These are phyloP conservation scores for Tonatia bakeri DNA, from an alignment of 2,113 vertebrate species.

Conservation along the genomic window DNA sequence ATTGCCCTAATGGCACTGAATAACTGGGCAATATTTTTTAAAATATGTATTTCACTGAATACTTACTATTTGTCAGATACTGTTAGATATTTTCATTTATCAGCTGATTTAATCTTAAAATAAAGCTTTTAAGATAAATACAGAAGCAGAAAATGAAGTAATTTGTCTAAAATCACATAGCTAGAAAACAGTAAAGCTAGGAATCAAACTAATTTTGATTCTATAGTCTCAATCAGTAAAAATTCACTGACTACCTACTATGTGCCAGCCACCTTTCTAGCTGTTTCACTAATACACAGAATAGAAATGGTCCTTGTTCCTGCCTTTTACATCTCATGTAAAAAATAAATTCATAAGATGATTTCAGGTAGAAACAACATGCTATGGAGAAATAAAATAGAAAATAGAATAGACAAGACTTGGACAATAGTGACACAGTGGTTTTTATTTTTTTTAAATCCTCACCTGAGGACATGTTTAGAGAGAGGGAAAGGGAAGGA, in stretches of 20 bases:
- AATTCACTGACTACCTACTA: neutral
- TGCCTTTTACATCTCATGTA: neutral
- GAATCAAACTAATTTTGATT: neutral
- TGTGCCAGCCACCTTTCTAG: neutral
- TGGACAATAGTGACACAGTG: neutral
- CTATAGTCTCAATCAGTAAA: neutral
- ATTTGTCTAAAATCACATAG: neutral
- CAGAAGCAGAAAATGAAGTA: slow-evolving; percentile 16
- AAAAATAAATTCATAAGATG: neutral
- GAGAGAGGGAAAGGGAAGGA: no score
- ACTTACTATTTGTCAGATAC: neutral
- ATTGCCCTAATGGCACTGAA: neutral
- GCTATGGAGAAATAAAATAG: neutral
- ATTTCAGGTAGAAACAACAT: neutral
- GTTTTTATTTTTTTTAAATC: neutral
- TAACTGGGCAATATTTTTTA: neutral
- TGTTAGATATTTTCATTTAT: neutral
- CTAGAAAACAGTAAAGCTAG: neutral
- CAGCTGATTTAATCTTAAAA: slow-evolving; percentile 3
- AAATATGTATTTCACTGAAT: neutral
- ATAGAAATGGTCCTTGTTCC: neutral
- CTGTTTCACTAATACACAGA: neutral
- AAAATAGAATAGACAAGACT: neutral
- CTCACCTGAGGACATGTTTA: no score
- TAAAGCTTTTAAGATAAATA: neutral